Evolutionary conservation across 2,888 invertebrate genomes (phyloP).

Genomic region (Leucania comma): DNA sequence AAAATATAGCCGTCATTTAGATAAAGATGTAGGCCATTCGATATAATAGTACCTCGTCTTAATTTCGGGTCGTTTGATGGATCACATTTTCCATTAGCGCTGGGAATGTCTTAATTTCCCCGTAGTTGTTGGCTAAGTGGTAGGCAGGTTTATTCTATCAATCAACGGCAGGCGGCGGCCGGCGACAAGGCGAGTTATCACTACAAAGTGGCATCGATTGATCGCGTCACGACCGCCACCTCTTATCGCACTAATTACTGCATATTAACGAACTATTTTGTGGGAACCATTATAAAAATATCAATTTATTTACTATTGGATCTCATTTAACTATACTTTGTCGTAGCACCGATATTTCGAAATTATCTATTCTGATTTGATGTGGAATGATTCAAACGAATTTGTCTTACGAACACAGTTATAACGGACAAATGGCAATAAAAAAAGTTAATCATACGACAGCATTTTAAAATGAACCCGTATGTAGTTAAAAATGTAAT

Average conservation of each 20-base stretch:
- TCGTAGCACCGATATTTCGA: conserved; percentile 30
- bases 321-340: conserved; percentile 41
- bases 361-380: conserved; percentile 49
- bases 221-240: conserved; percentile 80
- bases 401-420: conserved; percentile 53
- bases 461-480: conserved; percentile 75
- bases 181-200: conserved; percentile 78
- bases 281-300: conserved; percentile 65
- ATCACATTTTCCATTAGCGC: conserved; percentile 85
- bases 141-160: conserved; percentile 81
- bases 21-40: conserved; percentile 74
- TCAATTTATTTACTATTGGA: conserved; percentile 53
- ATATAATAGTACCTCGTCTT: conserved; percentile 72
- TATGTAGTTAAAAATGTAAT: conserved; percentile 81
- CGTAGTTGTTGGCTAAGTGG: conserved; percentile 81
- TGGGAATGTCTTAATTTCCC: conserved; percentile 83
- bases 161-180: conserved; percentile 74
- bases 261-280: conserved; percentile 67
- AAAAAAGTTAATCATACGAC: conserved; percentile 73
- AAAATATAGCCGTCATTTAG: conserved; percentile 77
- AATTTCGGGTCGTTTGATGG: conserved; percentile 83
- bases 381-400: conserved; percentile 32
- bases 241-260: conserved; percentile 81
- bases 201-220: conserved; percentile 83
- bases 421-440: conserved; percentile 66